Evolutionary conservation across 2,888 invertebrate genomes (phyloP).

Genomic region (Diadromus collaris): DNA sequence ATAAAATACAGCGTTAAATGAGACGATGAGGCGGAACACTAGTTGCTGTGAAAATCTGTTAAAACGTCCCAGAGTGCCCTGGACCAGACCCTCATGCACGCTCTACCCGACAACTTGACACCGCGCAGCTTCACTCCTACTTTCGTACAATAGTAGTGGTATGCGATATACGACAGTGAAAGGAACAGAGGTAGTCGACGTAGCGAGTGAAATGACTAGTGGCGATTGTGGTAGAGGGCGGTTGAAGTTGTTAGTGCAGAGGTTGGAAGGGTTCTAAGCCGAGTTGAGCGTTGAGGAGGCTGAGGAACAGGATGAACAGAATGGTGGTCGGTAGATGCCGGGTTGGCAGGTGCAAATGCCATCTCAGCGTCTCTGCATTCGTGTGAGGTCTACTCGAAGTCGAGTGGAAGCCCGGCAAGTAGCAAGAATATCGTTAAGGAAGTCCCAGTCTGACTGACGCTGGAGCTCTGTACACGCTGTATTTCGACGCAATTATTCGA

Average conservation of each 20-base stretch:
- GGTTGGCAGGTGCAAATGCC: constrained; percentile 69
- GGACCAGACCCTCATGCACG: constrained; percentile 29
- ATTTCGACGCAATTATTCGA: background rate
- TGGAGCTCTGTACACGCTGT: background rate
- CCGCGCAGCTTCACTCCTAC: constrained; percentile 35
- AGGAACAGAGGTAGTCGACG: constrained; percentile 1
- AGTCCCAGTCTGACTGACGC: background rate
- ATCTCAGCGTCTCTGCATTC: constrained; percentile 74
- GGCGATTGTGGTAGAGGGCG: constrained; percentile 65
- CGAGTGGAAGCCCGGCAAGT: constrained; percentile 41
- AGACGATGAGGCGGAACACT: background rate
- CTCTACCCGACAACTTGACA: constrained; percentile 53
- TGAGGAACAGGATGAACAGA: constrained; percentile 55
- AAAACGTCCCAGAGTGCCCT: constrained; percentile 41
- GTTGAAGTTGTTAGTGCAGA: constrained; percentile 63
- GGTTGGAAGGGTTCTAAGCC: constrained; percentile 40
- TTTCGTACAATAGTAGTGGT: too few relatives aligned
- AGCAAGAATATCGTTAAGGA: constrained; percentile 8
- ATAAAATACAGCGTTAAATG: background rate
- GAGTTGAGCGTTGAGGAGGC: constrained; percentile 46
- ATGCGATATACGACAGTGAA: constrained; percentile 18
- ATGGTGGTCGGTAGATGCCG: constrained; percentile 64
- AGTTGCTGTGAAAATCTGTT: constrained; percentile 42
- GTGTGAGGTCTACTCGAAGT: constrained; percentile 65
- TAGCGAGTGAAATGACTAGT: constrained; percentile 71